Evolutionary conservation across 2,888 invertebrate genomes (phyloP).

Genomic region (Tyria jacobaeae): DNA sequence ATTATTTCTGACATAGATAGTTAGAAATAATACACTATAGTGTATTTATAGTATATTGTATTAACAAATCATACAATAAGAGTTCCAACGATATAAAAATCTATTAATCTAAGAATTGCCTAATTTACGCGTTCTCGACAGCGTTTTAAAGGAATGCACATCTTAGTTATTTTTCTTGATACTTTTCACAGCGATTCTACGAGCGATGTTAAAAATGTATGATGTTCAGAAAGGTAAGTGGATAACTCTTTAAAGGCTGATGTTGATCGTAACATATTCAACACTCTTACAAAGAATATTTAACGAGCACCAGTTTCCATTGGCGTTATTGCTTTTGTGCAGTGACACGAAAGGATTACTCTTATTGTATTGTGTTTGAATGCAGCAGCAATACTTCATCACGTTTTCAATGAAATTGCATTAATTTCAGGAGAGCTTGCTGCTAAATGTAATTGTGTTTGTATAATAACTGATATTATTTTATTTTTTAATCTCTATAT

Average conservation of each 20-base stretch:
- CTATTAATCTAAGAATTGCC: too few species aligned
- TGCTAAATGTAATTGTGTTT: constrained; percentile 15
- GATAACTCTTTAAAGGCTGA: neutral
- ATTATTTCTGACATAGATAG: too few species aligned
- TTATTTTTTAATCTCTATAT: too few species aligned
- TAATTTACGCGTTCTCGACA: too few species aligned
- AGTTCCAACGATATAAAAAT: too few species aligned
- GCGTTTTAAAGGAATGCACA: too few species aligned
- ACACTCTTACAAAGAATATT: constrained; percentile 72
- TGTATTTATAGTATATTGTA: too few species aligned
- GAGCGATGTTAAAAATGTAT: neutral
- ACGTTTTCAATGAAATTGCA: constrained; percentile 52
- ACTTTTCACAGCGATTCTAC: neutral
- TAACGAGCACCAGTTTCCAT: constrained; percentile 78
- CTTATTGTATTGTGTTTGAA: constrained; percentile 68
- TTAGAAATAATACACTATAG: too few species aligned
- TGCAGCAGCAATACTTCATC: constrained; percentile 61
- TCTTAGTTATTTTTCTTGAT: too few species aligned
- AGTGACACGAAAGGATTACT: constrained; percentile 73
- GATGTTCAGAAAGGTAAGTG: neutral
- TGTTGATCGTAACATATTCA: constrained; percentile 52
- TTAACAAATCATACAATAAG: too few species aligned
- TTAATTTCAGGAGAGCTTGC: constrained; percentile 30
- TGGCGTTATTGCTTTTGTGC: constrained; percentile 79
- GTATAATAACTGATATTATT: neutral